These are phyloP conservation scores for Dinocampus coccinellae DNA, from an alignment of 2,888 invertebrate species.

Conservation along the genomic window DNA sequence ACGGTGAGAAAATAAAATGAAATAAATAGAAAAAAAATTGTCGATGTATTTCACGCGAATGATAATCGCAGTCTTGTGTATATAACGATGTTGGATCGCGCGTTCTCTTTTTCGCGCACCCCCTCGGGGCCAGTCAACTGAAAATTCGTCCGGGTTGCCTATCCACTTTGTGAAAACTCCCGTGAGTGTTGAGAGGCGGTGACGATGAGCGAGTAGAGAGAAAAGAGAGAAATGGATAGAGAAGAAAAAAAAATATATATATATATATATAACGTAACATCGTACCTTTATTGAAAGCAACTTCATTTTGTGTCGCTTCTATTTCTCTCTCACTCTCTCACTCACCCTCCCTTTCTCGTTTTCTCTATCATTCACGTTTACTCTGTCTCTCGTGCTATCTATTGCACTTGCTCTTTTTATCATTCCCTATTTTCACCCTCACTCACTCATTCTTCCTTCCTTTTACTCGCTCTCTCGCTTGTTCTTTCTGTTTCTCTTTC, in stretches of 20 bases:
- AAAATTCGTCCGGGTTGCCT: slow-evolving; percentile 34
- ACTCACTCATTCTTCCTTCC: neutral
- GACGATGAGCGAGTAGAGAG: slow-evolving; percentile 7
- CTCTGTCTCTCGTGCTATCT: neutral
- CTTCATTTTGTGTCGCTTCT: slow-evolving; percentile 34
- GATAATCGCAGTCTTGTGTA: slow-evolving; percentile 27
- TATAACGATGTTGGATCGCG: slow-evolving; percentile 7
- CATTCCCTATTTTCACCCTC: slow-evolving; percentile 7
- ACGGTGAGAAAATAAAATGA: slow-evolving; percentile 11
- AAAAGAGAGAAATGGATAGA: neutral
- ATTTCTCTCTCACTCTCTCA: slow-evolving; percentile 6
- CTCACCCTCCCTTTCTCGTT: neutral
- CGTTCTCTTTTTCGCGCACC: slow-evolving; percentile 23
- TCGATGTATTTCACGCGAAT: slow-evolving; percentile 24
- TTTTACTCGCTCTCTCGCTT: neutral
- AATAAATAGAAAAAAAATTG: slow-evolving; percentile 18
- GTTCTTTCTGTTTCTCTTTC: neutral
- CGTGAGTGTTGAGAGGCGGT: slow-evolving; percentile 5
- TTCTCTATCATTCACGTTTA: neutral
- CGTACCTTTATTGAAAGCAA: slow-evolving; percentile 33
- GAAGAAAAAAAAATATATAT: neutral
- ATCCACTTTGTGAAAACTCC: slow-evolving; percentile 28
- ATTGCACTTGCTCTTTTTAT: neutral
- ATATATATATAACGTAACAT: slow-evolving; percentile 1
- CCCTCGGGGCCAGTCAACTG: slow-evolving; percentile 21